Evolutionary conservation across 1,140 invertebrate genomes (phyloP).

Genomic region (Cheumatopsyche charites): DNA sequence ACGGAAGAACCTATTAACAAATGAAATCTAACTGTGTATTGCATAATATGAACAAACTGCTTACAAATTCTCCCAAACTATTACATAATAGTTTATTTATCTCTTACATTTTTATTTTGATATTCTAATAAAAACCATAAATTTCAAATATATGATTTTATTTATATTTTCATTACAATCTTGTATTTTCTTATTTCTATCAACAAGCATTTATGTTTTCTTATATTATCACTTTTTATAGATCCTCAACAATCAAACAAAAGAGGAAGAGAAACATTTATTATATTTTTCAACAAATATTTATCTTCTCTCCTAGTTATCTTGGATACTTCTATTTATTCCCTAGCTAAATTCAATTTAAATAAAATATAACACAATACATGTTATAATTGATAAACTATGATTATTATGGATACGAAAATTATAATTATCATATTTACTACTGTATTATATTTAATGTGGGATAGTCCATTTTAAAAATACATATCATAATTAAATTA

Average conservation of each 20-base stretch:
- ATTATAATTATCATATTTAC: too few species aligned
- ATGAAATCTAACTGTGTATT: too few species aligned
- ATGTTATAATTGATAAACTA: too few species aligned
- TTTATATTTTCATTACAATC: slow-evolving; percentile 8
- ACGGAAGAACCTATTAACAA: too few species aligned
- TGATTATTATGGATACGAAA: too few species aligned
- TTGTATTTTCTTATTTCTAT: background rate
- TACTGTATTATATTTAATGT: too few species aligned
- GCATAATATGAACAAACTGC: too few species aligned
- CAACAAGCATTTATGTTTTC: background rate
- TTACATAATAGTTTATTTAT: too few species aligned
- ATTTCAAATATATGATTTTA: background rate
- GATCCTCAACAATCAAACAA: slow-evolving; percentile 49
- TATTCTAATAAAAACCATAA: background rate
- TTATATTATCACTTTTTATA: background rate
- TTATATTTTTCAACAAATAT: slow-evolving; percentile 54
- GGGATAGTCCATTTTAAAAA: too few species aligned
- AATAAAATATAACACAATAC: slow-evolving; percentile 1
- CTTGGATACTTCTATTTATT: slow-evolving; percentile 11
- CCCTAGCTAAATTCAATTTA: background rate
- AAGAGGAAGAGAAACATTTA: slow-evolving; percentile 60
- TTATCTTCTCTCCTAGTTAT: slow-evolving; percentile 58
- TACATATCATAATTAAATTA: too few species aligned
- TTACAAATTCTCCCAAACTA: too few species aligned
- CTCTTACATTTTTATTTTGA: too few species aligned